phyloP scores from a whole-genome alignment of 53 echinoderm and acorn worm genomes.

The Astropecten irregularis region DNA sequence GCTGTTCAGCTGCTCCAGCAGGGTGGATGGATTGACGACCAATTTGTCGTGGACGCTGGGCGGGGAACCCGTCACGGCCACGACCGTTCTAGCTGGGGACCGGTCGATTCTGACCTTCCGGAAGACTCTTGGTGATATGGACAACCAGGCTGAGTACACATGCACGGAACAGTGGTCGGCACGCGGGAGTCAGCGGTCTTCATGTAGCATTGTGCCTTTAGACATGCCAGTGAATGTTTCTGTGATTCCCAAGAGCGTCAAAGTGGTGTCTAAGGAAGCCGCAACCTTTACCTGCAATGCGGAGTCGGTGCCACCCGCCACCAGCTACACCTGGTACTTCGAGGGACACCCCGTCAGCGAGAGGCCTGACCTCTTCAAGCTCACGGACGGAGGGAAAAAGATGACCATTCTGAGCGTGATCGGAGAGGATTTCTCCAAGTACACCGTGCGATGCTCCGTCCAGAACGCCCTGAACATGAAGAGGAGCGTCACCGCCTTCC shows the following conservation, averaged over 20 bases:
- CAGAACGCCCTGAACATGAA: constrained; percentile 41
- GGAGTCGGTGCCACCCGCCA: constrained; percentile 69
- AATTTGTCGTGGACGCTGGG: constrained; percentile 63
- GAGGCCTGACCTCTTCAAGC: constrained; percentile 63
- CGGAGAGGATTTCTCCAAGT: constrained; percentile 41
- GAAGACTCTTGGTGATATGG: constrained; percentile 62
- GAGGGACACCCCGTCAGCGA: constrained; percentile 80
- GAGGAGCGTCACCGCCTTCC: constrained; percentile 58
- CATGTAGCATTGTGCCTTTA: constrained; percentile 75
- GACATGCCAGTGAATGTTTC: constrained; percentile 83
- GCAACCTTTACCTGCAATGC: constrained; percentile 63
- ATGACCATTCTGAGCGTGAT: constrained; percentile 51
- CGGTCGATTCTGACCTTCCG: constrained; percentile 59
- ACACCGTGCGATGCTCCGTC: constrained; percentile 66
- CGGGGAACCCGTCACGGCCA: constrained; percentile 24
- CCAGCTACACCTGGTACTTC: constrained; percentile 73
- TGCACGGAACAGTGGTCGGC: constrained; percentile 80
- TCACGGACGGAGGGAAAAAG: constrained; percentile 60
- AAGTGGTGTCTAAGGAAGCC: constrained; percentile 54
- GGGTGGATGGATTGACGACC: constrained; percentile 42
- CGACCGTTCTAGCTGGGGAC: constrained; percentile 30
- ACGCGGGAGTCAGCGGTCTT: constrained; percentile 46
- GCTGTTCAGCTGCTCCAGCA: constrained; percentile 70
- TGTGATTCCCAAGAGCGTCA: constrained; percentile 32
- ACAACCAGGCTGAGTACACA: constrained; percentile 80